Conservation (phyloP, 2,888 invertebrate genomes). For the Cyclophora albipunctata region DNA sequence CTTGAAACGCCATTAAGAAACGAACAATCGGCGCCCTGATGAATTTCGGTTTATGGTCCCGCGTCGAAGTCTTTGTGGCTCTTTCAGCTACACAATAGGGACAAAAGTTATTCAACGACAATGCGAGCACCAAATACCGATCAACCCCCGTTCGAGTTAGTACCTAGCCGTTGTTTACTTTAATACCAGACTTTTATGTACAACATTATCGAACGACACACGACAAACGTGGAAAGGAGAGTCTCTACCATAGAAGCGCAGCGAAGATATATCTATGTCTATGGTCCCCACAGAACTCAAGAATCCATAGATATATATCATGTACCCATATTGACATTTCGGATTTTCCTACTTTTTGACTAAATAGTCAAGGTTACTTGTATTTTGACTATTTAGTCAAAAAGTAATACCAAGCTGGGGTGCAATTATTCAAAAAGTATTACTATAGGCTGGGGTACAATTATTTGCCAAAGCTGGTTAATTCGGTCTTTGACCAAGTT, state of each 20-base stretch:
- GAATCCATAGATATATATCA: too few species aligned
- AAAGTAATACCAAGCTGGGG: too few species aligned
- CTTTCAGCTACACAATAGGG: conserved; percentile 74
- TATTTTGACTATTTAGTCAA: too few species aligned
- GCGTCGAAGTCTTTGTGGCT: conserved; percentile 71
- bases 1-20: conserved; percentile 56
- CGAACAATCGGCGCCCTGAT: conserved; percentile 70
- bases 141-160: conserved; percentile 53
- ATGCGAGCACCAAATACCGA: conserved; percentile 76
- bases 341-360: too few species aligned
- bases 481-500: too few species aligned
- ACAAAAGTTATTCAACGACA: conserved; percentile 77
- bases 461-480: too few species aligned
- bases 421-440: too few species aligned
- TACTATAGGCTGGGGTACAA: too few species aligned
- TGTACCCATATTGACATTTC: too few species aligned
- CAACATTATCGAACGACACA: conserved; percentile 27
- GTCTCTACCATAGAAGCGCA: neutral
- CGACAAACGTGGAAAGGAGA: neutral
- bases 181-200: conserved; percentile 70
- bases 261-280: conserved; percentile 7
- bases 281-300: neutral
- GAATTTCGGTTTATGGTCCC: conserved; percentile 73
- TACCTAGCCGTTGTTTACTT: conserved; percentile 70
- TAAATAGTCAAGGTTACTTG: too few species aligned